These are phyloP conservation scores for Macrophya annulata DNA, from an alignment of 2,888 invertebrate species.

Conservation along the genomic window DNA sequence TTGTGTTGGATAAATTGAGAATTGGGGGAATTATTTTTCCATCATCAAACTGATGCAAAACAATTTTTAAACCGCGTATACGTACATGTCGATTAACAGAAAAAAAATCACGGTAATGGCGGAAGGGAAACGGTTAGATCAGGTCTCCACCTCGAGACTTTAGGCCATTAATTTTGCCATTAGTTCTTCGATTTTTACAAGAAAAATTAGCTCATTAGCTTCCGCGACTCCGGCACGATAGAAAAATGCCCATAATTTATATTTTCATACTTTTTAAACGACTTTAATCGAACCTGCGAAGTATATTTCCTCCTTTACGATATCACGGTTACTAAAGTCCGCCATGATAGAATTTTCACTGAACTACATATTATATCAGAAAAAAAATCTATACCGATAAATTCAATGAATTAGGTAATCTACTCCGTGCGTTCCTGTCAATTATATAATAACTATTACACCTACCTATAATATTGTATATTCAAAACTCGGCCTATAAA, in stretches of 20 bases:
- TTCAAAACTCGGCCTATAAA: constrained; percentile 18
- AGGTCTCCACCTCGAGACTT: neutral
- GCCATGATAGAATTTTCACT: too few relatives aligned
- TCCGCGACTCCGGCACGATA: neutral
- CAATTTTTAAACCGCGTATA: too few relatives aligned
- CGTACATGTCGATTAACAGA: too few relatives aligned
- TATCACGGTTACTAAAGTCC: too few relatives aligned
- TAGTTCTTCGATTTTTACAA: neutral
- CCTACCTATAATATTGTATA: neutral
- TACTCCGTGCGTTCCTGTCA: constrained; percentile 23
- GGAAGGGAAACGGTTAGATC: neutral
- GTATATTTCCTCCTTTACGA: neutral
- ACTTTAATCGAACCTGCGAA: neutral
- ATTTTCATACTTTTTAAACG: neutral
- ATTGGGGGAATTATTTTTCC: too few relatives aligned
- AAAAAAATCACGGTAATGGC: neutral
- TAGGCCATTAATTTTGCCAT: neutral
- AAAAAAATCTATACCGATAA: neutral
- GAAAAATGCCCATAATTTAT: neutral
- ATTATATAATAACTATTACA: constrained; percentile 5
- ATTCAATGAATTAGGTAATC: neutral
- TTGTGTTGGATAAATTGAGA: neutral
- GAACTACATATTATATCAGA: too few relatives aligned
- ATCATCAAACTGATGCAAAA: too few relatives aligned
- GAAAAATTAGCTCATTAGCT: neutral